These are phyloP conservation scores for Sebastiscus tertius DNA, from an alignment of 2,797 vertebrate genomes.

Conservation along the genomic window DNA sequence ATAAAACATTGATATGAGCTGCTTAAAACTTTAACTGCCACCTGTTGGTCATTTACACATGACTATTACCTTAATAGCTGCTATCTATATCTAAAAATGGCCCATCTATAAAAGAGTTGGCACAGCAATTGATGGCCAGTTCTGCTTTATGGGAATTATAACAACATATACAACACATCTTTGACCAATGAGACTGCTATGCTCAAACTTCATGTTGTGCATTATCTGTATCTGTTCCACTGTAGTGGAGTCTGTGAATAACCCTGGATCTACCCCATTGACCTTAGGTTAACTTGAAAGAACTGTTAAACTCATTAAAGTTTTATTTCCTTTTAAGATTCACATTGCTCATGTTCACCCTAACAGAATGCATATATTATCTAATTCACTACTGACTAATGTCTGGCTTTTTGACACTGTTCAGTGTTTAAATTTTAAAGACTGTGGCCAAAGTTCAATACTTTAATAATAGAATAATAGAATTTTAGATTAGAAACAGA, in stretches of 20 bases:
- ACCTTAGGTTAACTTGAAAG: constrained; percentile 57
- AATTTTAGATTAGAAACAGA: not conserved
- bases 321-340: constrained; percentile 65
- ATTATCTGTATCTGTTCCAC: not conserved
- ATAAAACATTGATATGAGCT: not conserved
- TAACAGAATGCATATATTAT: constrained; percentile 66
- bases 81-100: not conserved
- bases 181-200: not conserved
- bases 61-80: not conserved
- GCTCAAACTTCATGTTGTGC: not conserved
- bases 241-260: constrained; percentile 17
- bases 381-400: constrained; percentile 46
- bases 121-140: not conserved
- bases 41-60: constrained; percentile 1
- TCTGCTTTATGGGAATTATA: not conserved
- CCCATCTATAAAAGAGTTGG: not conserved
- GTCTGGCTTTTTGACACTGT: constrained; percentile 54
- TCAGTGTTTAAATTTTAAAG: constrained; percentile 54
- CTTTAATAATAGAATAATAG: not conserved
- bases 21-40: not conserved
- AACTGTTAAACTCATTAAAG: constrained; percentile 62
- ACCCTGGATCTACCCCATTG: constrained; percentile 27
- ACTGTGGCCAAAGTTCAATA: constrained; percentile 41
- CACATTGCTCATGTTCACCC: constrained; percentile 44
- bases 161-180: not conserved